These are phyloP conservation scores for Andrena camellia DNA, from an alignment of 2,888 invertebrate genomes.

Conservation along the genomic window DNA sequence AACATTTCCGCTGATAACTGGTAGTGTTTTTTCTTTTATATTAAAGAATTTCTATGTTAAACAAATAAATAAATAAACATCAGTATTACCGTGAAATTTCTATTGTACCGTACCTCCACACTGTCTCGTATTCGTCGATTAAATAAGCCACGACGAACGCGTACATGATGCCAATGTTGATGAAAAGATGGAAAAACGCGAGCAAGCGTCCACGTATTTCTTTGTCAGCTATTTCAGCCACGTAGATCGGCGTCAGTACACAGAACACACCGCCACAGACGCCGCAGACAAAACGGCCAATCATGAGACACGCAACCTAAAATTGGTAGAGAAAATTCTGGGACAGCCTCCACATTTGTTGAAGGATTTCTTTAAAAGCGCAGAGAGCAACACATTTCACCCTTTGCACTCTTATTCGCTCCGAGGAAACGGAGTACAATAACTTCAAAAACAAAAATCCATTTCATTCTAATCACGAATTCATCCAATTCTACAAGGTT, in stretches of 20 bases:
- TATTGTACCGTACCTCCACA: conserved; percentile 62
- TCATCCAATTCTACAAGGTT: too few species aligned
- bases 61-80: too few species aligned
- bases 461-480: too few species aligned
- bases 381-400: background rate
- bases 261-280: conserved; percentile 74
- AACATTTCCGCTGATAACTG: too few species aligned
- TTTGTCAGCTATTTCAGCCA: conserved; percentile 77
- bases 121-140: conserved; percentile 59
- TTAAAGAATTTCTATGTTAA: background rate
- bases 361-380: background rate
- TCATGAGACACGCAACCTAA: conserved; percentile 62
- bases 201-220: conserved; percentile 74
- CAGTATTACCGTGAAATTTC: background rate
- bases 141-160: conserved; percentile 73
- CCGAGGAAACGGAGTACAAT: too few species aligned
- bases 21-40: background rate
- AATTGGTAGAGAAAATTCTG: background rate
- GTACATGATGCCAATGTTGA: conserved; percentile 80
- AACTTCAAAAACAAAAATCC: too few species aligned
- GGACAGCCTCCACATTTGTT: background rate
- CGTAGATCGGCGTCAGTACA: conserved; percentile 77
- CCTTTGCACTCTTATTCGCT: too few species aligned
- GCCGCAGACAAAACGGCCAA: conserved; percentile 78
- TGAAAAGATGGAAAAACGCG: conserved; percentile 76